Percentiles rank a stretch among this genome's conserved stretches.
Evolutionary conservation across 2,888 invertebrate genomes (phyloP).

Genomic region (Shargacucullia verbasci): DNA sequence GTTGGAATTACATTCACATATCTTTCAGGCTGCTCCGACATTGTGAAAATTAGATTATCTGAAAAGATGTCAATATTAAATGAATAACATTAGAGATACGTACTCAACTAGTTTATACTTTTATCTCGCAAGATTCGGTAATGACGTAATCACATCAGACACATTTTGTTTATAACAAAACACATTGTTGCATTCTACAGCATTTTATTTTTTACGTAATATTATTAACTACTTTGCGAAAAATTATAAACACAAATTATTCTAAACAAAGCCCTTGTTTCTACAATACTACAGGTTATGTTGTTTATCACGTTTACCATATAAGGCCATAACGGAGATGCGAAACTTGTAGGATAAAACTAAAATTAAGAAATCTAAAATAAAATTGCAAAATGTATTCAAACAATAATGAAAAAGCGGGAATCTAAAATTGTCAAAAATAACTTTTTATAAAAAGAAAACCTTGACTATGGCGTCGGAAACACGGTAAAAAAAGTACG

Average conservation of each 20-base stretch:
- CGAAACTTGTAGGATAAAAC: neutral
- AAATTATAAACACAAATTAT: neutral
- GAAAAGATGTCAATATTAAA: conserved; percentile 1
- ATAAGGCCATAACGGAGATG: neutral
- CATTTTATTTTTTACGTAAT: neutral
- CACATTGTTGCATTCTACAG: neutral
- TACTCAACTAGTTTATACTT: conserved; percentile 1
- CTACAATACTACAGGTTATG: conserved; percentile 20
- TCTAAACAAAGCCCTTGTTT: neutral
- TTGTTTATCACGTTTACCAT: conserved; percentile 18
- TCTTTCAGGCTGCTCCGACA: conserved; percentile 52
- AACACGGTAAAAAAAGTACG: conserved; percentile 57
- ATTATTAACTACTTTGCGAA: neutral
- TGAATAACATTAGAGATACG: neutral
- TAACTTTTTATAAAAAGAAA: conserved; percentile 74
- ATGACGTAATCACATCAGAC: conserved; percentile 16
- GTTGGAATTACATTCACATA: conserved; percentile 67
- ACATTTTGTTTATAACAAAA: neutral
- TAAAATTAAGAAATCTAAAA: neutral
- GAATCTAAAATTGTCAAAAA: conserved; percentile 74
- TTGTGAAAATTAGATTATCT: conserved; percentile 8
- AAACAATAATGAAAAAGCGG: conserved; percentile 67
- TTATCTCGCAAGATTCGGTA: neutral
- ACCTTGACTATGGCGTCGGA: conserved; percentile 68
- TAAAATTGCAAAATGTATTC: conserved; percentile 41